phyloP scores from a whole-genome alignment of 2,113 vertebrate species.

The Scytalopus superciliaris region DNA sequence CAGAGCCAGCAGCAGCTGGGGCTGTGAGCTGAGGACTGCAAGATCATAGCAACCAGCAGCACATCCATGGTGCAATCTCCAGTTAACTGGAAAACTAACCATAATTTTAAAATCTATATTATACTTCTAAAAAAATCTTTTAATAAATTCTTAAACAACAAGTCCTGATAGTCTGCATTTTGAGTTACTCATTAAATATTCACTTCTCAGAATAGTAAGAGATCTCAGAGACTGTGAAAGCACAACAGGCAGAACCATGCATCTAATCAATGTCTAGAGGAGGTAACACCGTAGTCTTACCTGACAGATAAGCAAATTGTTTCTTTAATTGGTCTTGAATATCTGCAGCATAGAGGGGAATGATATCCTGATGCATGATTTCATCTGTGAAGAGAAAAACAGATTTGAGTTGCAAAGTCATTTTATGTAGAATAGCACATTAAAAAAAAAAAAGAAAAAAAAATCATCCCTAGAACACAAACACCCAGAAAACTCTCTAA shows the following conservation, averaged over 20 bases:
- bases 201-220: neutral
- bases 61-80: neutral
- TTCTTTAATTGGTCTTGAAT: slow-evolving; percentile 91
- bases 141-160: neutral
- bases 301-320: slow-evolving; percentile 93
- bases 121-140: neutral
- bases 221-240: neutral
- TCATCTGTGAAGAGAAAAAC: slow-evolving; percentile 75
- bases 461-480: neutral
- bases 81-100: neutral
- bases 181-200: neutral
- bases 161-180: neutral
- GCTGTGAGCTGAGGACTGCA: neutral
- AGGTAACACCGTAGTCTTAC: slow-evolving; percentile 62
- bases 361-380: slow-evolving; percentile 94
- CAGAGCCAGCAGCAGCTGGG: neutral
- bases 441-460: neutral
- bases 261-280: neutral
- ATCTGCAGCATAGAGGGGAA: slow-evolving; percentile 87
- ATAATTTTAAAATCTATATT: neutral
- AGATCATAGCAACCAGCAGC: neutral
- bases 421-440: neutral
- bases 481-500: neutral
- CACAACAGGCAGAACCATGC: neutral
- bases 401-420: neutral